Conservation (phyloP, 1,140 invertebrate genomes). For the Drosophila sulfurigaster region DNA sequence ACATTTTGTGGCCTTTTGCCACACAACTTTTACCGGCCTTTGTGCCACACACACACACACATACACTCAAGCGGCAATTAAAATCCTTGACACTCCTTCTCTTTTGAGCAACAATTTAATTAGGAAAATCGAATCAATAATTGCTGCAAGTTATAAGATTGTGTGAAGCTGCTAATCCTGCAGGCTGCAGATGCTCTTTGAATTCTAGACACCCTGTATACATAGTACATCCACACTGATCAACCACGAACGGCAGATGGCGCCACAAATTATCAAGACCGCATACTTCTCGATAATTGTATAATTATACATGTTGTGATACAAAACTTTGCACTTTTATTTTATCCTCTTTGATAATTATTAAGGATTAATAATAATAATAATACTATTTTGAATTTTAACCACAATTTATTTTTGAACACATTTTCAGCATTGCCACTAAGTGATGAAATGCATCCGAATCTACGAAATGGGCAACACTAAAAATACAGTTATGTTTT, state of each 20-base stretch:
- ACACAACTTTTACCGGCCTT: neutral
- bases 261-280: neutral
- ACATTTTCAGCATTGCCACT: too few relatives aligned
- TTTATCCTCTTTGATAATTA: too few relatives aligned
- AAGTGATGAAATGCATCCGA: neutral
- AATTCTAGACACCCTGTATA: neutral
- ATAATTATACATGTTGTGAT: too few relatives aligned
- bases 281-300: too few relatives aligned
- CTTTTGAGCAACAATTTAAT: slow-evolving; percentile 43
- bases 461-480: neutral
- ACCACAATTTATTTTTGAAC: too few relatives aligned
- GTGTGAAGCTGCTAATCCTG: neutral
- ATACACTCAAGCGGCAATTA: slow-evolving; percentile 46
- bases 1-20: slow-evolving; percentile 1
- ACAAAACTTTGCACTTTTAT: too few relatives aligned
- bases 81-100: slow-evolving; percentile 40
- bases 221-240: neutral
- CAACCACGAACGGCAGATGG: neutral
- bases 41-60: slow-evolving; percentile 23
- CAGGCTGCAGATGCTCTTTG: too few relatives aligned
- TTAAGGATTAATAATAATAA: too few relatives aligned
- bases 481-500: neutral
- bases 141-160: slow-evolving; percentile 26
- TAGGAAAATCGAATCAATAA: slow-evolving; percentile 38
- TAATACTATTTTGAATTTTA: too few relatives aligned